Percentiles rank a stretch among this genome's conserved stretches.
These are phyloP conservation scores for Istiophorus platypterus DNA, from an alignment of 2,113 vertebrate genomes.

Conservation along the genomic window DNA sequence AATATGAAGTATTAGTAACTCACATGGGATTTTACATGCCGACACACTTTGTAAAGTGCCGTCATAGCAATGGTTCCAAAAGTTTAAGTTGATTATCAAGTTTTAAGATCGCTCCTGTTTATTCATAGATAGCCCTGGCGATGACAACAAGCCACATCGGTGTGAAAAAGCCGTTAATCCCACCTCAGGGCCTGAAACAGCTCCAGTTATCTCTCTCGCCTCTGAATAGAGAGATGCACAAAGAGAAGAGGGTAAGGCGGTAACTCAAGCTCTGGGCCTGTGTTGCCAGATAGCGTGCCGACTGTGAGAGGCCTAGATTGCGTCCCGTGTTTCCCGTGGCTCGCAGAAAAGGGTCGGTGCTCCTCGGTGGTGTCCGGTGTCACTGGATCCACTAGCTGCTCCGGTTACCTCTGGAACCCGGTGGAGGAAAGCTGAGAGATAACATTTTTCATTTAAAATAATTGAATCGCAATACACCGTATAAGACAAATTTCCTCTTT, in stretches of 20 bases:
- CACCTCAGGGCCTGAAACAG: conserved; percentile 70
- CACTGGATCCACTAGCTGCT: conserved; percentile 60
- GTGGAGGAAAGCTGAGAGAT: conserved; percentile 9
- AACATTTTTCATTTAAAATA: not conserved
- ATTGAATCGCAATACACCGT: not conserved
- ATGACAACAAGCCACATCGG: conserved; percentile 54
- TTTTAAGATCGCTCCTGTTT: conserved; percentile 46
- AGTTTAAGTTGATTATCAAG: conserved; percentile 15
- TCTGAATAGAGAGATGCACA: conserved; percentile 73
- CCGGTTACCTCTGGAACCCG: conserved; percentile 63
- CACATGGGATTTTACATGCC: conserved; percentile 1
- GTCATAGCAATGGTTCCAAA: conserved; percentile 13
- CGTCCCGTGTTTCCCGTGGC: conserved; percentile 71
- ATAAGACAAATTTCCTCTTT: not conserved
- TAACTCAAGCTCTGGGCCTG: conserved; percentile 75
- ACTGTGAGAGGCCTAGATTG: conserved; percentile 73
- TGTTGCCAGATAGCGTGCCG: conserved; percentile 74
- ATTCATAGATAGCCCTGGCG: conserved; percentile 32
- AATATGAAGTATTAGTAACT: not conserved
- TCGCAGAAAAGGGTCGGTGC: conserved; percentile 67
- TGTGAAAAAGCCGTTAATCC: conserved; percentile 64
- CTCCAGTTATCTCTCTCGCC: conserved; percentile 60
- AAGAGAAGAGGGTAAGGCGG: conserved; percentile 69
- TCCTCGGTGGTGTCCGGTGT: conserved; percentile 70
- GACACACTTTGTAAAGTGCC: conserved; percentile 13